Evolutionary conservation across 2,113 vertebrate genomes (phyloP).

Genomic region (Apteryx mantelli): DNA sequence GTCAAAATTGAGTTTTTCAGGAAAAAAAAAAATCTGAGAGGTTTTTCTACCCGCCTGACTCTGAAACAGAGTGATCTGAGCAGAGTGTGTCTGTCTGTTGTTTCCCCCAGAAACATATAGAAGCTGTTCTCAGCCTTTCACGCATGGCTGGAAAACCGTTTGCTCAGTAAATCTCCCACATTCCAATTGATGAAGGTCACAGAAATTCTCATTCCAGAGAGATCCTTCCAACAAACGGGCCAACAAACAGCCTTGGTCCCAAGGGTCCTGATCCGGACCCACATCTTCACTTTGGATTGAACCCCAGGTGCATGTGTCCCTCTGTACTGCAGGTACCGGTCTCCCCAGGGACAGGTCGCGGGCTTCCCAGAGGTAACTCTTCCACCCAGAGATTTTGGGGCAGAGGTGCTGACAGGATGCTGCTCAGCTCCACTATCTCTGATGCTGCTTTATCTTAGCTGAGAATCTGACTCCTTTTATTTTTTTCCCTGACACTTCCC

Average conservation of each 20-base stretch:
- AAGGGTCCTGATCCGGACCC: background rate
- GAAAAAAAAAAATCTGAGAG: background rate
- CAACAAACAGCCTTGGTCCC: accelerated
- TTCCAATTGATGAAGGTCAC: background rate
- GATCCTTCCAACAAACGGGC: background rate
- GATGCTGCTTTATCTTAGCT: background rate
- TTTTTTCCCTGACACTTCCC: background rate
- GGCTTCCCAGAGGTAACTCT: background rate
- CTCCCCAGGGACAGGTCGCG: background rate
- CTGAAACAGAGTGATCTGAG: background rate
- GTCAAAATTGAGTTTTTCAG: background rate
- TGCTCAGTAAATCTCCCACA: background rate
- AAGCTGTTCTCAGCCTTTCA: background rate
- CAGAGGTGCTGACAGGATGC: background rate
- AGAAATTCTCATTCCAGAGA: background rate
- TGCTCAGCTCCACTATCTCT: accelerated
- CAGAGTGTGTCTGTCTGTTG: accelerated
- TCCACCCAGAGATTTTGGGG: background rate
- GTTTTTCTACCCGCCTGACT: background rate
- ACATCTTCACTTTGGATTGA: accelerated
- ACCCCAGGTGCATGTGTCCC: background rate
- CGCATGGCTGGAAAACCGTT: background rate
- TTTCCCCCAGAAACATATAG: background rate
- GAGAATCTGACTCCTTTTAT: background rate
- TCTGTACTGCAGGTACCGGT: background rate